Conservation (phyloP, 2,797 vertebrate genomes). For the Austrolebias charrua region DNA sequence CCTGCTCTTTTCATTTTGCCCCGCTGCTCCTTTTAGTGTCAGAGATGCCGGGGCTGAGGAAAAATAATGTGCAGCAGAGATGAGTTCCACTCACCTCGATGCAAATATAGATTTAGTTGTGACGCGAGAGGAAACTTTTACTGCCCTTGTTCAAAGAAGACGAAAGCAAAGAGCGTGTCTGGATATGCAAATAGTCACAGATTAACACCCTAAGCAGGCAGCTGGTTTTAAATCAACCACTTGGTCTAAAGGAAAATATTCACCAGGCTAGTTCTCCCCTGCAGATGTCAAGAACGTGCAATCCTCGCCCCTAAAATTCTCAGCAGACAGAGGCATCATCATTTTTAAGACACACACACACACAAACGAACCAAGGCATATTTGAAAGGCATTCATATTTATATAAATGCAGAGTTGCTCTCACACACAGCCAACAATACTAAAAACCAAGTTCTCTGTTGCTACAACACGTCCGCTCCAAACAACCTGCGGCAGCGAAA, state of each 20-base stretch:
- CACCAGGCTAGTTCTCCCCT: background rate
- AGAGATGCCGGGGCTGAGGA: conserved; percentile 50
- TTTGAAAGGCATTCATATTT: conserved; percentile 17
- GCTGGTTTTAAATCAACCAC: conserved; percentile 27
- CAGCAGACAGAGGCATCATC: conserved; percentile 6
- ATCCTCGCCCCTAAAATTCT: conserved; percentile 8
- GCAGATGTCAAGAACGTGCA: conserved; percentile 49
- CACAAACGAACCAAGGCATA: conserved; percentile 3
- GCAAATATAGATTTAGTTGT: conserved; percentile 47
- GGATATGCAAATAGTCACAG: conserved; percentile 21
- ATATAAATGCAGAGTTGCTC: conserved; percentile 12
- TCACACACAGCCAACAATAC: conserved; percentile 5
- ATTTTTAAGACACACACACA: conserved; percentile 15
- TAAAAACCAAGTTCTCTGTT: conserved; percentile 41
- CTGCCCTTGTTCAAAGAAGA: background rate
- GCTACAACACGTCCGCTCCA: conserved; percentile 58
- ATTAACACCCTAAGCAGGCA: conserved; percentile 13
- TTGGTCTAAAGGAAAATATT: conserved; percentile 23
- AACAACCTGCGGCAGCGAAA: conserved; percentile 55
- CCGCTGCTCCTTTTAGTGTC: conserved; percentile 46
- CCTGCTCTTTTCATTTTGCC: conserved; percentile 36
- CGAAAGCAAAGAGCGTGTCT: conserved; percentile 4
- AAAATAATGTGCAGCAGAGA: conserved; percentile 65
- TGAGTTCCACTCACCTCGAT: conserved; percentile 50
- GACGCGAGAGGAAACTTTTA: conserved; percentile 23